Evolutionary conservation across 2,797 vertebrate species (phyloP).

Genomic region (Peromyscus eremicus): DNA sequence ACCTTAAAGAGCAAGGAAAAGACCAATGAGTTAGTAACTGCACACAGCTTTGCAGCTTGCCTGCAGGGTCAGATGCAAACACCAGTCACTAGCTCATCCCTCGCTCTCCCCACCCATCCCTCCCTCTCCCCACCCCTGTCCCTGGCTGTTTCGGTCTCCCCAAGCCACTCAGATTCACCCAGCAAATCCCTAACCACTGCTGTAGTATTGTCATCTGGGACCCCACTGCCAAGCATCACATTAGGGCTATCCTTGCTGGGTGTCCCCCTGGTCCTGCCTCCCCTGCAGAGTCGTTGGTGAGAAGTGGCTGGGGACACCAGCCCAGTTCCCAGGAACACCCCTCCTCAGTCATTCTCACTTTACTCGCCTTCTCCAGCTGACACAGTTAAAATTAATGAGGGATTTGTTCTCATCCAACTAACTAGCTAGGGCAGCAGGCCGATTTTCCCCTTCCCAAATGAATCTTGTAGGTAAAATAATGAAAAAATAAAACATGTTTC

Average conservation of each 20-base stretch:
- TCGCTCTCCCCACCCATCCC: background rate
- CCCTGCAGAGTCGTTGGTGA: background rate
- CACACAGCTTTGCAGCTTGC: background rate
- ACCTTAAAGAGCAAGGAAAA: background rate
- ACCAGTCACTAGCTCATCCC: background rate
- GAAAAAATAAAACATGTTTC: conserved; percentile 67
- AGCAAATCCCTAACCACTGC: background rate
- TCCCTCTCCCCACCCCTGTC: background rate
- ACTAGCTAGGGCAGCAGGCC: conserved; percentile 72
- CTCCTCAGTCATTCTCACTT: conserved; percentile 78
- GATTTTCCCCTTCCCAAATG: conserved; percentile 66
- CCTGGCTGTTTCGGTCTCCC: background rate
- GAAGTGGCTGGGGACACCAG: background rate
- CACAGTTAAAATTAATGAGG: conserved; percentile 82
- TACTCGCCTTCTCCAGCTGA: conserved; percentile 78
- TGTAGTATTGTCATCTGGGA: background rate
- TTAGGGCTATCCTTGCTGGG: background rate
- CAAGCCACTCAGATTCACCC: background rate
- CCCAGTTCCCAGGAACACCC: background rate
- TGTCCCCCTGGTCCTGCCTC: background rate
- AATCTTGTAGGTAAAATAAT: conserved; percentile 80
- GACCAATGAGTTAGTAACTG: background rate
- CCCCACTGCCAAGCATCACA: rapidly evolving
- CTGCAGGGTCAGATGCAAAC: background rate
- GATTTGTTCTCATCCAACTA: conserved; percentile 78